These are phyloP conservation scores for Ormyrus pomaceus DNA, from an alignment of 2,888 invertebrate species.

Conservation along the genomic window DNA sequence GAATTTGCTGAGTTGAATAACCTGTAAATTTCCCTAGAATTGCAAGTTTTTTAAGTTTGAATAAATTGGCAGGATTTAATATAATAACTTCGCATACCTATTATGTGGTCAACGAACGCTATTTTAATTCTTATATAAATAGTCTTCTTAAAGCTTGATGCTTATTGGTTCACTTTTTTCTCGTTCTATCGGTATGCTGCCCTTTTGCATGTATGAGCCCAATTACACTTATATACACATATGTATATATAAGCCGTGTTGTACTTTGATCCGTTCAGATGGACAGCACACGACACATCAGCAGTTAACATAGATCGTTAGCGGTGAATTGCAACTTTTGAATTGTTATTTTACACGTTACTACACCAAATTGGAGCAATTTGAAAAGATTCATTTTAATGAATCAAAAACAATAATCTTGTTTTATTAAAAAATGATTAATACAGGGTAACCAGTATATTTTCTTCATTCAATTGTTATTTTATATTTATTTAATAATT, in stretches of 20 bases:
- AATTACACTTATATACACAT: not conserved
- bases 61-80: too few relatives aligned
- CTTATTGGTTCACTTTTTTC: too few relatives aligned
- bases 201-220: too few relatives aligned
- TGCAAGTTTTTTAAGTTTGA: too few relatives aligned
- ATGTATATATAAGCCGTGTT: not conserved
- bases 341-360: not conserved
- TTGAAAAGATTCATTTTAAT: not conserved
- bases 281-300: not conserved
- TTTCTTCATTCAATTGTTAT: too few relatives aligned
- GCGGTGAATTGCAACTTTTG: slow-evolving; percentile 48
- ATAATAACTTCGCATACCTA: too few relatives aligned
- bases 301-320: not conserved
- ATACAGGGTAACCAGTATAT: slow-evolving; percentile 54
- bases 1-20: too few relatives aligned
- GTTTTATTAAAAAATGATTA: slow-evolving; percentile 55
- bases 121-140: too few relatives aligned
- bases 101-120: too few relatives aligned
- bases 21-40: too few relatives aligned
- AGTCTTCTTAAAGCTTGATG: too few relatives aligned
- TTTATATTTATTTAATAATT: not conserved
- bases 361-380: not conserved
- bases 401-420: not conserved
- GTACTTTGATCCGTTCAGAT: slow-evolving; percentile 36
- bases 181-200: too few relatives aligned